Conservation (phyloP, 1,140 invertebrate genomes). For the Drosophila ohnishii region DNA sequence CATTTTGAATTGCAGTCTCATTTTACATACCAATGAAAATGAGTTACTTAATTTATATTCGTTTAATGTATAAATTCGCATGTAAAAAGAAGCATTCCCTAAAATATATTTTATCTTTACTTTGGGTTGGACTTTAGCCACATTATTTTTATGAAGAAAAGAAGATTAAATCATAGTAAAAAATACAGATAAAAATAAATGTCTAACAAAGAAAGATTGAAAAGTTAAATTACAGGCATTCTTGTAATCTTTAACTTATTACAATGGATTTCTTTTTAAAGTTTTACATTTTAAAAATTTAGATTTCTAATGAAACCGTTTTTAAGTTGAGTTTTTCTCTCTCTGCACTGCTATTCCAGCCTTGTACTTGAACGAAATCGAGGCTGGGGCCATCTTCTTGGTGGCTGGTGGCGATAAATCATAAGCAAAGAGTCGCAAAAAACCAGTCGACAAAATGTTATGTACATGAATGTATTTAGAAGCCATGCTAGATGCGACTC, state of each 20-base stretch:
- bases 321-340: neutral
- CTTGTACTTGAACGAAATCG: slow-evolving; percentile 4
- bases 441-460: slow-evolving; percentile 49
- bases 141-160: neutral
- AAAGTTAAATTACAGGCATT: neutral
- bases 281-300: too few species aligned
- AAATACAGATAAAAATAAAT: neutral
- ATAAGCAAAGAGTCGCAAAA: slow-evolving; percentile 53
- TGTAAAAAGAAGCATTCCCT: neutral
- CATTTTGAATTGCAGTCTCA: too few species aligned
- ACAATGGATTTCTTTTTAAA: neutral
- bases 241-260: neutral
- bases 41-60: too few species aligned
- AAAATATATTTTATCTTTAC: neutral
- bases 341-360: slow-evolving; percentile 5
- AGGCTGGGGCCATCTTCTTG: slow-evolving; percentile 25
- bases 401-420: slow-evolving; percentile 43
- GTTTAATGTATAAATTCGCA: too few species aligned
- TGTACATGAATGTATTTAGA: slow-evolving; percentile 51
- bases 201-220: neutral
- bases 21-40: too few species aligned
- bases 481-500: slow-evolving; percentile 55
- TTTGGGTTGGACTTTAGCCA: neutral
- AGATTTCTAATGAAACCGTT: neutral
- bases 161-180: neutral